These are phyloP conservation scores for Thalassoma bifasciatum DNA, from an alignment of 2,113 vertebrate species.

Conservation along the genomic window DNA sequence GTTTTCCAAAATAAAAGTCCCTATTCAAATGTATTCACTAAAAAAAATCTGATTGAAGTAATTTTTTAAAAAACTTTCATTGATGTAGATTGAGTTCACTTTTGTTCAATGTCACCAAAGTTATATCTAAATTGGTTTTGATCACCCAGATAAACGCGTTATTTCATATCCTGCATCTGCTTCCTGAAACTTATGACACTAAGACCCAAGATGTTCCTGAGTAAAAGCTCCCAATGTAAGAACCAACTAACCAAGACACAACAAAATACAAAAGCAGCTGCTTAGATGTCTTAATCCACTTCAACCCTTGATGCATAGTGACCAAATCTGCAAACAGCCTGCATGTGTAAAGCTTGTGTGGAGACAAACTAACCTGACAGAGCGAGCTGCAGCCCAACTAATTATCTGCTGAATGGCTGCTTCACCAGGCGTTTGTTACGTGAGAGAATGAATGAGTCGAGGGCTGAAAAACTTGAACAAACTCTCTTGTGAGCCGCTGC, in stretches of 20 bases:
- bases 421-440: constrained; percentile 69
- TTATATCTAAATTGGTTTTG: no score
- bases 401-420: constrained; percentile 72
- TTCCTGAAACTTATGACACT: constrained; percentile 15
- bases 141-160: no score
- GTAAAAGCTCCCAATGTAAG: constrained; percentile 16
- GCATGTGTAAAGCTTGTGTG: constrained; percentile 27
- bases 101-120: no score
- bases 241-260: constrained; percentile 23
- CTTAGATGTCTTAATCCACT: background rate
- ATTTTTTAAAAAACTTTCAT: no score
- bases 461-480: constrained; percentile 37
- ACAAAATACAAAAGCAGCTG: constrained; percentile 11
- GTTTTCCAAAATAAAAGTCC: no score
- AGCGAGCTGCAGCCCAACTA: constrained; percentile 56
- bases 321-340: constrained; percentile 28
- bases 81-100: no score
- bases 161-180: constrained; percentile 22
- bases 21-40: no score
- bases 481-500: constrained; percentile 40
- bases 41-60: no score
- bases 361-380: constrained; percentile 34
- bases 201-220: constrained; percentile 24
- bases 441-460: constrained; percentile 47
- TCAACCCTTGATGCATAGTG: constrained; percentile 6